Percentiles rank a stretch among this genome's conserved stretches.
These are phyloP conservation scores for Calyptomena viridis DNA, from an alignment of 2,113 vertebrate genomes.

Conservation along the genomic window DNA sequence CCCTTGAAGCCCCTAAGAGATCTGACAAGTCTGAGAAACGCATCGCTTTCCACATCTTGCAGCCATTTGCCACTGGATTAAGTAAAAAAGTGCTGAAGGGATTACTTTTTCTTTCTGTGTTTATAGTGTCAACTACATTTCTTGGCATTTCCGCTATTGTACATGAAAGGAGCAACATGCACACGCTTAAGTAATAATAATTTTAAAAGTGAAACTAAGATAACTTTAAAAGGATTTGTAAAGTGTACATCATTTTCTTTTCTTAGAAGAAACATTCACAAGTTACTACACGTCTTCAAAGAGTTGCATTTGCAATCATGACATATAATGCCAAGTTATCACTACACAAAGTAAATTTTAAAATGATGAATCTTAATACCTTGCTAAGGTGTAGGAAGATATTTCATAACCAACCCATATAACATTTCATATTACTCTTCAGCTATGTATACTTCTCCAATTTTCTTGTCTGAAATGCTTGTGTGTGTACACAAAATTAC, in stretches of 20 bases:
- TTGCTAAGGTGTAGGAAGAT: background rate
- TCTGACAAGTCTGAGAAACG: background rate
- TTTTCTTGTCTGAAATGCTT: background rate
- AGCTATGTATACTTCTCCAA: background rate
- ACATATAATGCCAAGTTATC: background rate
- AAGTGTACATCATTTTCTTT: background rate
- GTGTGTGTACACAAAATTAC: background rate
- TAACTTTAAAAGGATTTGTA: background rate
- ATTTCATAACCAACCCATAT: background rate
- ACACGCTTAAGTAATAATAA: background rate
- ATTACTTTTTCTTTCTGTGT: background rate
- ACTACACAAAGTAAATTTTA: background rate
- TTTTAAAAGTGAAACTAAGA: background rate
- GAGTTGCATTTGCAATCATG: background rate
- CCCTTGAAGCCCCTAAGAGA: background rate
- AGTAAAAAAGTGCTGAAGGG: background rate
- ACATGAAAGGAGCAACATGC: background rate
- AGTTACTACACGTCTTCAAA: background rate
- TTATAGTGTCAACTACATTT: accelerated
- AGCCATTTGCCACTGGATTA: background rate
- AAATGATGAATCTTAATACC: background rate
- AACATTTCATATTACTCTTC: background rate
- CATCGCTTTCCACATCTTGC: background rate
- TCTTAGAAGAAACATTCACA: background rate
- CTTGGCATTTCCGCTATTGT: background rate